Evolutionary conservation across 2,888 invertebrate species (phyloP), one percentile per base, ranked within the genome.

Genomic region (Laspeyria flexula): DNA sequence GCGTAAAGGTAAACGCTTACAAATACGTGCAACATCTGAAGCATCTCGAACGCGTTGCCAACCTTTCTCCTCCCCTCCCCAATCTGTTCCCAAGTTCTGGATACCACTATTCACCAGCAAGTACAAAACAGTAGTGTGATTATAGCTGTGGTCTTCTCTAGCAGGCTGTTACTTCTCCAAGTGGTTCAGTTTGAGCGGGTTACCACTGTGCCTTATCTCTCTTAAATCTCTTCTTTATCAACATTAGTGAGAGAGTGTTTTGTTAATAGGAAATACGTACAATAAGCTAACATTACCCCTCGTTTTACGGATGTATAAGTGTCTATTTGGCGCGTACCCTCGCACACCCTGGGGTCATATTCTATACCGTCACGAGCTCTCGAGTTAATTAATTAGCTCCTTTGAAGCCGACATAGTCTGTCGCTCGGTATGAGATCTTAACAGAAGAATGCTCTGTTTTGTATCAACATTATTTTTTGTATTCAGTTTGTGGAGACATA

Each of bases 301-400:
- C 54, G 44, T 56, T 63, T 71, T 49, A 49, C 35, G 56, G 46
- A 51, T 38, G 46, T 56, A 59, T 54, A 59, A 73, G 66, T 63
- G 62, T 64, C 56, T 63, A 64, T 72, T 71, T 72, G 63, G 59
- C 40, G 60, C 62, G 65, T 66, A 63, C 65, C 65, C 67, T 63
- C 63, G 48, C 67, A 58, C 60, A 61, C 66, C 67, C 68, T 15
- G 55, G 75, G 76, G 76, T 74, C 73, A 71, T 75, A 77, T 75
- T 79, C 67, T 65, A 60, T 64, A 61, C 62, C 66, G 73, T 75
- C 70, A 73, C 65, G 72, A 75, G 67, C 73, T 68, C 80, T 82
- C 75, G 66, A 73, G 73, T 78, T 86, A 87, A 87, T 88, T 88
- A 88, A 88, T 88, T 85, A 83, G 75, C 71, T 65, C 71, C 74